A percentile compares a stretch with the other conserved stretches of the same genome.
Evolutionary conservation across 35 echinoderm and acorn worm species (phyloP).

Genomic region (Anneissia japonica): DNA sequence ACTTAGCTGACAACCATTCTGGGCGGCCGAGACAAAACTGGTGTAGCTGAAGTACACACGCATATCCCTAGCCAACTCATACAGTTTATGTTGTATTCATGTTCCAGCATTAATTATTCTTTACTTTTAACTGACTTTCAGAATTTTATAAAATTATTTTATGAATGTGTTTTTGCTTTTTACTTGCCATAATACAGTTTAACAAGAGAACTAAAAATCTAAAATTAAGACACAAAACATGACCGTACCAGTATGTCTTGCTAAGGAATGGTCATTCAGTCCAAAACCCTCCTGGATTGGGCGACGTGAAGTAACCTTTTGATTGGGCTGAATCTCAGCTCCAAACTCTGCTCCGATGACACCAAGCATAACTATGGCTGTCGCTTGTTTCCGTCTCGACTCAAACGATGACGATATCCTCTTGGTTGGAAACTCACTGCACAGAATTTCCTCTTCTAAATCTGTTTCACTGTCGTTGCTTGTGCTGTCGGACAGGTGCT

Average conservation of each 20-base stretch:
- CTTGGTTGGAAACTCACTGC: conserved; percentile 73
- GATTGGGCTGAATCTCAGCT: conserved; percentile 83
- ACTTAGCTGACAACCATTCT: too few relatives aligned
- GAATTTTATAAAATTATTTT: too few relatives aligned
- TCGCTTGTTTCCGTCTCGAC: conserved; percentile 89
- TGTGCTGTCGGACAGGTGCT: conserved; percentile 4
- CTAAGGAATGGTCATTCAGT: conserved; percentile 84
- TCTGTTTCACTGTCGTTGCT: conserved; percentile 73
- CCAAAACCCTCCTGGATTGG: conserved; percentile 89
- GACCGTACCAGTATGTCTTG: conserved; percentile 84
- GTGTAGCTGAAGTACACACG: too few relatives aligned
- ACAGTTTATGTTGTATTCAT: too few relatives aligned
- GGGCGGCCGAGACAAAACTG: too few relatives aligned
- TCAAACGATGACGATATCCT: conserved; percentile 90
- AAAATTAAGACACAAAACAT: neutral
- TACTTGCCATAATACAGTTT: too few relatives aligned
- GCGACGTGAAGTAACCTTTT: conserved; percentile 33
- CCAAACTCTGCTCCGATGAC: conserved; percentile 98
- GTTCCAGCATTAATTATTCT: too few relatives aligned
- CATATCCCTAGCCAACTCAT: too few relatives aligned
- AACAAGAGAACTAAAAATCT: too few relatives aligned
- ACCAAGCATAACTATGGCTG: conserved; percentile 96
- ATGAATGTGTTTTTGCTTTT: too few relatives aligned
- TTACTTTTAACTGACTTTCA: too few relatives aligned
- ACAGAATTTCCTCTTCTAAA: conserved; percentile 87